Conservation (phyloP, 2,888 invertebrate species). For the Archaeoteleia sp. region DNA sequence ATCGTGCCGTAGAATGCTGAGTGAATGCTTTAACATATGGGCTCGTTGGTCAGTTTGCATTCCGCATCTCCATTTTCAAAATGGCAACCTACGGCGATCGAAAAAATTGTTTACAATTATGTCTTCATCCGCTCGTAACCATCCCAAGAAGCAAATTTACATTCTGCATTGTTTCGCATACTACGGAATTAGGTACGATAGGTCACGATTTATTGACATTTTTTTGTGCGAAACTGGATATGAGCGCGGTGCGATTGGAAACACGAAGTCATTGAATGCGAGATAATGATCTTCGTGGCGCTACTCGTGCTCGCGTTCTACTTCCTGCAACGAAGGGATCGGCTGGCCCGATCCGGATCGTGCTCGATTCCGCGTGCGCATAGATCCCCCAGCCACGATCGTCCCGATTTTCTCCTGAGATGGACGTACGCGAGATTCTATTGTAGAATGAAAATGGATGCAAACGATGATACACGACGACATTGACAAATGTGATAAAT, state of each 20-base stretch:
- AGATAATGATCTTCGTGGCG: slow-evolving; percentile 41
- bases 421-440: slow-evolving; percentile 16
- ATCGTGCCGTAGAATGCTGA: too few species aligned
- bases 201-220: slow-evolving; percentile 29
- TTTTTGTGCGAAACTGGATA: slow-evolving; percentile 33
- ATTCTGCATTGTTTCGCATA: too few species aligned
- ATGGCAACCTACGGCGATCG: too few species aligned
- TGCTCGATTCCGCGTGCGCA: slow-evolving; percentile 35
- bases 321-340: slow-evolving; percentile 42
- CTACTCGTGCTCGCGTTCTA: slow-evolving; percentile 37
- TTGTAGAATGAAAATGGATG: too few species aligned
- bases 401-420: slow-evolving; percentile 40
- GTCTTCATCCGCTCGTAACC: too few species aligned
- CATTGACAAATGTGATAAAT: slow-evolving; percentile 36
- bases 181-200: slow-evolving; percentile 29
- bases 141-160: too few species aligned
- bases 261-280: slow-evolving; percentile 37
- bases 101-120: too few species aligned
- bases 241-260: slow-evolving; percentile 28
- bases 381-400: slow-evolving; percentile 35
- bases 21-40: too few species aligned
- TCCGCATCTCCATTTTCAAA: too few species aligned
- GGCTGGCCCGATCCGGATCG: slow-evolving; percentile 4
- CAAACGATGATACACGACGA: slow-evolving; percentile 34
- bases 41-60: too few species aligned